A percentile compares a stretch with the other conserved stretches of the same genome.
These are phyloP conservation scores for Zosterops pallidus DNA, from an alignment of 2,113 vertebrate genomes.

Conservation along the genomic window DNA sequence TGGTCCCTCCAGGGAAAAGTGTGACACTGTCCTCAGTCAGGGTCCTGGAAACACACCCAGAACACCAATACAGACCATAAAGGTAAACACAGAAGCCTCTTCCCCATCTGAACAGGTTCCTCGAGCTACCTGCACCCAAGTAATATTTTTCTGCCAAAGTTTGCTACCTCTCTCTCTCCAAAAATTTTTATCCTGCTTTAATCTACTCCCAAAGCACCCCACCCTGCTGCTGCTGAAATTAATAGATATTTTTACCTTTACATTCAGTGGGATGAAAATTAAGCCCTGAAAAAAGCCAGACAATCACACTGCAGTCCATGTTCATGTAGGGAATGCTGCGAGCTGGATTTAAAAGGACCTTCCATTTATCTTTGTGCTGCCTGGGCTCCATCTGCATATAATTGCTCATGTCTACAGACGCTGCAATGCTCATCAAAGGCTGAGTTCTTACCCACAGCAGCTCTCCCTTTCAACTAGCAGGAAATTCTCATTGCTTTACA, in stretches of 20 bases:
- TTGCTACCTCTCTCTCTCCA: not conserved
- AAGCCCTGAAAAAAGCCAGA: not conserved
- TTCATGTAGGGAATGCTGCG: not conserved
- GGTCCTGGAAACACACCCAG: not conserved
- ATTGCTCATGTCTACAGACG: not conserved
- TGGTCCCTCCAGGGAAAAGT: not conserved
- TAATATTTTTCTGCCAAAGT: not conserved
- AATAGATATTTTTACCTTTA: not conserved
- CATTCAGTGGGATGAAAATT: not conserved
- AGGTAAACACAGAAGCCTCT: not conserved
- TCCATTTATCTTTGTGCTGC: slow-evolving; percentile 25
- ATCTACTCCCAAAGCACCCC: not conserved
- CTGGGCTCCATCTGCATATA: slow-evolving; percentile 45
- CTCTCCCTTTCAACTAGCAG: slow-evolving; percentile 26
- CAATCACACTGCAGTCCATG: not conserved
- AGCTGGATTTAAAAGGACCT: slow-evolving; percentile 36
- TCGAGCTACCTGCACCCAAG: not conserved
- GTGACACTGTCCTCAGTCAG: not conserved
- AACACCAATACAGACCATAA: not conserved
- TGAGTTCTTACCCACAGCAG: not conserved
- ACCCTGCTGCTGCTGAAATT: not conserved
- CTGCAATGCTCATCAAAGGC: not conserved
- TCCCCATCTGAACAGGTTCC: not conserved
- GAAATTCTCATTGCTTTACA: slow-evolving; percentile 12
- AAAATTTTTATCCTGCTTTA: not conserved